Evolutionary conservation across 2,888 invertebrate species (phyloP).

Genomic region (Mythimna albipuncta): DNA sequence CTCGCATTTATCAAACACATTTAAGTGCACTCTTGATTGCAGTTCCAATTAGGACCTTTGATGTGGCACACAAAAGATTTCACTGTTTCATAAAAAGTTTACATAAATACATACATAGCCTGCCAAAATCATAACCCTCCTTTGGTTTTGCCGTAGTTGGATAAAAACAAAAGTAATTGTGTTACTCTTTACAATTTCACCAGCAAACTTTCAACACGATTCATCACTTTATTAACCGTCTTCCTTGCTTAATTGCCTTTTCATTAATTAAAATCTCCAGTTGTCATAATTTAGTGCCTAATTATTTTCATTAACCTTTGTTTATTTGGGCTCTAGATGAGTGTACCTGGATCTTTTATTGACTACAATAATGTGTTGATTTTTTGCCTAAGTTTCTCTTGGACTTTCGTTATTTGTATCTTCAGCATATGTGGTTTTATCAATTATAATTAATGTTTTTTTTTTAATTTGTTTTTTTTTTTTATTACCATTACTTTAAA

Average conservation of each 20-base stretch:
- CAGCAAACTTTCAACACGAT: constrained; percentile 43
- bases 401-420: not conserved
- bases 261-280: constrained; percentile 40
- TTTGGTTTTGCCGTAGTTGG: too few species aligned
- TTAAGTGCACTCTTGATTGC: constrained; percentile 23
- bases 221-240: constrained; percentile 38
- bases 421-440: not conserved
- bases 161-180: constrained; percentile 27
- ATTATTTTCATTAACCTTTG: constrained; percentile 58
- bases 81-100: constrained; percentile 20
- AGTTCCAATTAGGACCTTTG: constrained; percentile 30
- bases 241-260: constrained; percentile 31
- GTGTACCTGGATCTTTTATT: constrained; percentile 18
- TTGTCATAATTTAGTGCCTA: constrained; percentile 25
- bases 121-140: too few species aligned
- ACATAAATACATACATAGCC: not conserved
- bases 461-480: too few species aligned
- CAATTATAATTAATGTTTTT: too few species aligned
- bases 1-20: constrained; percentile 18
- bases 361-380: not conserved
- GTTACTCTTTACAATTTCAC: constrained; percentile 21
- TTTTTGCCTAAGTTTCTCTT: constrained; percentile 35
- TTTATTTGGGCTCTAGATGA: constrained; percentile 35
- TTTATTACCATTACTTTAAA: too few species aligned
- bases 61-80: constrained; percentile 24